Conservation (phyloP, 2,113 vertebrate genomes). For the Cryptomyrus ogoouensis region DNA sequence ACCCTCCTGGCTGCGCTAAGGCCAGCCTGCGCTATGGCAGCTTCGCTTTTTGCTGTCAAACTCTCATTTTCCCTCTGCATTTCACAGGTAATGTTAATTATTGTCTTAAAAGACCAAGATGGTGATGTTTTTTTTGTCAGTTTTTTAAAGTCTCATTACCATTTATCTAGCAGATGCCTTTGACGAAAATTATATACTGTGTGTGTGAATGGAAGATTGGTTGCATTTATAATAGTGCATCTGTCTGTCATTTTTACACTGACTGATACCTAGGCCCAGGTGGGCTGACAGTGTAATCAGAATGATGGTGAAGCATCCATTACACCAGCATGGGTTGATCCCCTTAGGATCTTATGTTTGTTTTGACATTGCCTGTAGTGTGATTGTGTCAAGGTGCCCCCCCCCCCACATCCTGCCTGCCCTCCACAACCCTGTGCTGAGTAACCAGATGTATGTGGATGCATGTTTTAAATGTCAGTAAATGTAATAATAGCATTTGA, state of each 20-base stretch:
- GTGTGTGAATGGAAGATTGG: background rate
- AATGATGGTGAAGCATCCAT: slow-evolving; percentile 30
- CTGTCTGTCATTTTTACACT: background rate
- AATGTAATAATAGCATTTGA: background rate
- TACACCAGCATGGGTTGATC: background rate
- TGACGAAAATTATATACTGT: background rate
- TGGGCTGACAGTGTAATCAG: background rate
- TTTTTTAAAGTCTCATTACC: background rate
- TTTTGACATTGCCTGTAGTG: background rate
- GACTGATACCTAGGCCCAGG: background rate
- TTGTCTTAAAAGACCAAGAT: background rate
- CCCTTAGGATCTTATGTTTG: background rate
- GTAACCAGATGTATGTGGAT: background rate
- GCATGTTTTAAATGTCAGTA: background rate
- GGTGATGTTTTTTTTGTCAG: background rate
- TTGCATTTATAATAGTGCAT: no score
- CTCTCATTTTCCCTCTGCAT: background rate
- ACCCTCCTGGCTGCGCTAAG: background rate
- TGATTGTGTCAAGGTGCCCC: background rate
- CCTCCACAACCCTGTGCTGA: background rate
- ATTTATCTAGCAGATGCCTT: background rate
- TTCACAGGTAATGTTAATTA: background rate
- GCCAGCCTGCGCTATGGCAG: background rate
- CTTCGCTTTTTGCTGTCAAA: background rate
- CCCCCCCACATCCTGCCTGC: background rate